phyloP scores from a whole-genome alignment of 2,113 vertebrate genomes.

The Ctenodactylus gundi region DNA sequence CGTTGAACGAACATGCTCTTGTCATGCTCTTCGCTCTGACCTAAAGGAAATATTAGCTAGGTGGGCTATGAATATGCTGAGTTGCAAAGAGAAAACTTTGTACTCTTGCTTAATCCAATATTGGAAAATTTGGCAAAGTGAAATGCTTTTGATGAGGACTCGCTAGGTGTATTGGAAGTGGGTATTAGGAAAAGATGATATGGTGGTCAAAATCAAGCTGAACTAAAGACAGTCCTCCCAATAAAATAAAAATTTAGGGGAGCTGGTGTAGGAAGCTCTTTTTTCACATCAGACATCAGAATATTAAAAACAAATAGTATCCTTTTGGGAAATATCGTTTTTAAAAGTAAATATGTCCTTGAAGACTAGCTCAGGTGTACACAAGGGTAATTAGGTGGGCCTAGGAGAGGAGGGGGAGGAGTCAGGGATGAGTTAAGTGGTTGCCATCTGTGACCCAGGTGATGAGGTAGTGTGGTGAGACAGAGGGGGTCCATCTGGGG shows the following conservation, averaged over 20 bases:
- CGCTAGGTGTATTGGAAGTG: neutral
- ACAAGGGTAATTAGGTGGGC: neutral
- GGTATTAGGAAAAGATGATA: neutral
- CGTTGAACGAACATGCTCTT: neutral
- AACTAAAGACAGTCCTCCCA: neutral
- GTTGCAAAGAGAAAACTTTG: neutral
- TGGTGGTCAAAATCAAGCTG: neutral
- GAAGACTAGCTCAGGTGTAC: constrained; percentile 34
- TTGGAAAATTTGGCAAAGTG: neutral
- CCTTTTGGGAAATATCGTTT: neutral
- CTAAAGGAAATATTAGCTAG: neutral
- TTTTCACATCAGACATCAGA: neutral
- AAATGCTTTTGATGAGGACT: neutral
- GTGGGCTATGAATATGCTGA: neutral
- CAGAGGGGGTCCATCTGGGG: constrained; percentile 51
- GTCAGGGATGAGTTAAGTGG: neutral
- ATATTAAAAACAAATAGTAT: neutral
- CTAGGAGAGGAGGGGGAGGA: neutral
- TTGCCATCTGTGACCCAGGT: constrained; percentile 33
- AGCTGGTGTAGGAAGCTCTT: neutral
- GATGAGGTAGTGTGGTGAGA: constrained; percentile 5
- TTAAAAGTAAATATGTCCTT: neutral
- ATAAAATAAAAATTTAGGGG: neutral
- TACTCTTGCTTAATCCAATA: neutral
- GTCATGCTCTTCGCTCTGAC: neutral